phyloP scores from a whole-genome alignment of 2,888 invertebrate species.

The Ditula angustiorana region DNA sequence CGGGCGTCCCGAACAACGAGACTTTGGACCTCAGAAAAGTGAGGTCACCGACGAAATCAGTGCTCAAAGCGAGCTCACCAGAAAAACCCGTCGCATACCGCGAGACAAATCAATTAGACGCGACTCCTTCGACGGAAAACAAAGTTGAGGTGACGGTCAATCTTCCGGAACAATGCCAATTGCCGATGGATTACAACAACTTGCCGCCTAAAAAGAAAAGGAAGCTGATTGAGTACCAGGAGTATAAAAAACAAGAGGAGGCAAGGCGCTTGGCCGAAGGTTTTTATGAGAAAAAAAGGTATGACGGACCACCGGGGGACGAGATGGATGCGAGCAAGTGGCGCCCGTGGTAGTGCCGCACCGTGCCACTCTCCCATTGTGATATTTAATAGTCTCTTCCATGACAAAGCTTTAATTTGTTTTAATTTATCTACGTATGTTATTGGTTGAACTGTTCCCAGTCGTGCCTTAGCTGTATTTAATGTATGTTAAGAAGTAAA shows the following conservation, averaged over 20 bases:
- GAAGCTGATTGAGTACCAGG: slow-evolving; percentile 82
- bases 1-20: slow-evolving; percentile 61
- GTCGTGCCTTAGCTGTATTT: slow-evolving; percentile 56
- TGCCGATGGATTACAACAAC: slow-evolving; percentile 81
- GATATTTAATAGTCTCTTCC: slow-evolving; percentile 80
- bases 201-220: slow-evolving; percentile 84
- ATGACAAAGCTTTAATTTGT: slow-evolving; percentile 83
- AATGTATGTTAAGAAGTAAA: slow-evolving; percentile 42
- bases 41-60: slow-evolving; percentile 70
- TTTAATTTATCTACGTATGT: slow-evolving; percentile 64
- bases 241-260: slow-evolving; percentile 82
- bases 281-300: slow-evolving; percentile 73
- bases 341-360: slow-evolving; percentile 73
- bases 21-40: slow-evolving; percentile 79
- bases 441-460: slow-evolving; percentile 44
- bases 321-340: slow-evolving; percentile 72
- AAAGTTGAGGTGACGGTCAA: slow-evolving; percentile 63
- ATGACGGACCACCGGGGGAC: slow-evolving; percentile 65
- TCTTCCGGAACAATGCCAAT: slow-evolving; percentile 80
- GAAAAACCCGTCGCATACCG: slow-evolving; percentile 57
- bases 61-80: slow-evolving; percentile 55
- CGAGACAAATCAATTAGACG: slow-evolving; percentile 54
- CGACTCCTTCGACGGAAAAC: slow-evolving; percentile 59
- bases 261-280: slow-evolving; percentile 74
- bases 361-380: slow-evolving; percentile 58